Evolutionary conservation across 2,888 invertebrate species (phyloP).

Genomic region (Xestobium rufovillosum): DNA sequence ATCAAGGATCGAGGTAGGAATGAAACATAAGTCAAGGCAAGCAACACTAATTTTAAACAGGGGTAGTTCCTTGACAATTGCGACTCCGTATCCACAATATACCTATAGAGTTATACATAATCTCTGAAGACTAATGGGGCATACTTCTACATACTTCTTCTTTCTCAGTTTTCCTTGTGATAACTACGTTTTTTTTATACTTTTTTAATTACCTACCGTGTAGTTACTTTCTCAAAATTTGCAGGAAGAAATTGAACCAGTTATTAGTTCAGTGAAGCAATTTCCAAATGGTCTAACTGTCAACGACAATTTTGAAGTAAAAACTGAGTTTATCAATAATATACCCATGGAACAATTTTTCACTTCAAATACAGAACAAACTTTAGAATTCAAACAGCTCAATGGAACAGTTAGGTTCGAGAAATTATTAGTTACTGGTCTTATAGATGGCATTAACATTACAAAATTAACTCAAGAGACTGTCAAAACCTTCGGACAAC

Average conservation of each 20-base stretch:
- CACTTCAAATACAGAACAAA: slow-evolving; percentile 45
- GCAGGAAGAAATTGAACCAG: slow-evolving; percentile 32
- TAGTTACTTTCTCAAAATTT: slow-evolving; percentile 17
- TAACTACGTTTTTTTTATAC: slow-evolving; percentile 4
- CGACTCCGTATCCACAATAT: no score
- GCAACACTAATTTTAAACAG: no score
- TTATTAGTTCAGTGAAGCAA: slow-evolving; percentile 44
- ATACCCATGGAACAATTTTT: slow-evolving; percentile 44
- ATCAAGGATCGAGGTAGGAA: no score
- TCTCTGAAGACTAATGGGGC: no score
- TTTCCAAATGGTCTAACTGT: slow-evolving; percentile 42
- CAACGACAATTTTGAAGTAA: slow-evolving; percentile 39
- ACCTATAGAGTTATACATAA: no score
- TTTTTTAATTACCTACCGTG: background rate
- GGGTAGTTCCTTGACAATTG: no score
- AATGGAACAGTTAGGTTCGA: slow-evolving; percentile 44
- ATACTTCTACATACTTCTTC: slow-evolving; percentile 1
- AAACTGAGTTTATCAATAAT: slow-evolving; percentile 42
- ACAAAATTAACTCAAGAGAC: slow-evolving; percentile 40
- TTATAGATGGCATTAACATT: slow-evolving; percentile 42
- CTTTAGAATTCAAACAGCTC: slow-evolving; percentile 38
- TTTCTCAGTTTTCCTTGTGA: no score
- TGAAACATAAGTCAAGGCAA: no score
- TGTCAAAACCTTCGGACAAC: slow-evolving; percentile 41
- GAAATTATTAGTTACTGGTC: slow-evolving; percentile 40